Percentiles rank a stretch among this genome's conserved stretches.
Evolutionary conservation across 2,113 vertebrate genomes (phyloP).

Genomic region (Sciurus niger): DNA sequence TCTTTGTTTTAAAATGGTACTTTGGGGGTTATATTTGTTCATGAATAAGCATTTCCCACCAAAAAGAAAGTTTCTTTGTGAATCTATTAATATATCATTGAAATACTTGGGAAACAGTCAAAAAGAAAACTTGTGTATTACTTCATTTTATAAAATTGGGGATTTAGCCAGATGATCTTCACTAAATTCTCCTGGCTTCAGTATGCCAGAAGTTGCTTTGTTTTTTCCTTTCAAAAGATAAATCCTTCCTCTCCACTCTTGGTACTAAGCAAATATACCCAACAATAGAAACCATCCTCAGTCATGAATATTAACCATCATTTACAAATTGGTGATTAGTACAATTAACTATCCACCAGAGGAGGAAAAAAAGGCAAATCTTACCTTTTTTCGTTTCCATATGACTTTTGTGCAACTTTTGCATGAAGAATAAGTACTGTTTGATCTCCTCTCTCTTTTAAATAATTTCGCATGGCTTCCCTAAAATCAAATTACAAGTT

Average conservation of each 20-base stretch:
- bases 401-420: constrained; percentile 99
- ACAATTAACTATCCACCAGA: neutral
- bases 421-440: constrained; percentile 99
- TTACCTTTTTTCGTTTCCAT: constrained; percentile 99
- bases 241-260: constrained; percentile 6
- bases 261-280: neutral
- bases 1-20: constrained; percentile 38
- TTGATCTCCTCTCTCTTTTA: constrained; percentile 99
- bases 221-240: neutral
- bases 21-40: neutral
- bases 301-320: neutral
- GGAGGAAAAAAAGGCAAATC: constrained; percentile 21
- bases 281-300: constrained; percentile 21
- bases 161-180: constrained; percentile 5
- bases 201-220: neutral
- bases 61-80: constrained; percentile 11
- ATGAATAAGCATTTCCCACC: constrained; percentile 54
- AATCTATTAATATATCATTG: neutral
- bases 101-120: constrained; percentile 1
- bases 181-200: neutral
- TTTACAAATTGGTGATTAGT: constrained; percentile 44
- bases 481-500: constrained; percentile 87
- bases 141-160: constrained; percentile 46
- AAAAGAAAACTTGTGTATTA: constrained; percentile 13
- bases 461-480: constrained; percentile 99